phyloP scores from a whole-genome alignment of 2,113 vertebrate species.

The Hippocampus mohnikei region DNA sequence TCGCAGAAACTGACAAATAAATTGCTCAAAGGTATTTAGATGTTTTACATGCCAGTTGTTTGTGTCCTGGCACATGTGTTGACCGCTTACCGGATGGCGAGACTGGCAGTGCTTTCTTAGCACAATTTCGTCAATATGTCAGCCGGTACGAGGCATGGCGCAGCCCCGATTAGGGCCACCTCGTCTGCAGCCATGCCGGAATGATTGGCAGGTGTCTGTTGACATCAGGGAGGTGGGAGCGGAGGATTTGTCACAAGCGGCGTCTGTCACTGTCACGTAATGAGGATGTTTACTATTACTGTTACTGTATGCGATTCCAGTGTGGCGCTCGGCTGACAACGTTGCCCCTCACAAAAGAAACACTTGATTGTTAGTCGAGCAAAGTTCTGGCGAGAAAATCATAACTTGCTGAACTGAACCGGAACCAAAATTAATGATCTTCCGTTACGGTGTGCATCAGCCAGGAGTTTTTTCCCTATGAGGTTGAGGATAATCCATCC shows the following conservation, averaged over 20 bases:
- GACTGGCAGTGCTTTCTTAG: not conserved
- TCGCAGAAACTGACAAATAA: too few relatives aligned
- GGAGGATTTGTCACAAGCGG: constrained; percentile 35
- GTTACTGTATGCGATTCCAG: not conserved
- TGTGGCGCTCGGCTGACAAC: not conserved
- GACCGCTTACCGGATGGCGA: not conserved
- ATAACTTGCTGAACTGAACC: too few relatives aligned
- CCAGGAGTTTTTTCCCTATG: too few relatives aligned
- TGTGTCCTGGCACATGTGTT: not conserved
- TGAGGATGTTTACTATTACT: constrained; percentile 38
- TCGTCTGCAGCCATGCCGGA: constrained; percentile 2
- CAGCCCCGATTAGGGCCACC: constrained; percentile 9
- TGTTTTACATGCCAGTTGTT: too few relatives aligned
- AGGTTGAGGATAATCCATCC: too few relatives aligned
- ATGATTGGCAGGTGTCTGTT: constrained; percentile 57
- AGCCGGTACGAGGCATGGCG: not conserved
- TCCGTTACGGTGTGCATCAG: too few relatives aligned
- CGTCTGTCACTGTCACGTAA: constrained; percentile 37
- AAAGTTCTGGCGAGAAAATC: not conserved
- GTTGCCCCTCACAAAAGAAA: not conserved
- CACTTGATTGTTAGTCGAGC: too few relatives aligned
- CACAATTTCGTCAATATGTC: not conserved
- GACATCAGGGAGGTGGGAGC: constrained; percentile 32
- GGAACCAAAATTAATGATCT: too few relatives aligned
- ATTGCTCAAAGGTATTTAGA: too few relatives aligned